These are phyloP conservation scores for Benthosema pterotum DNA, from an alignment of 2,797 vertebrate species.

Conservation along the genomic window DNA sequence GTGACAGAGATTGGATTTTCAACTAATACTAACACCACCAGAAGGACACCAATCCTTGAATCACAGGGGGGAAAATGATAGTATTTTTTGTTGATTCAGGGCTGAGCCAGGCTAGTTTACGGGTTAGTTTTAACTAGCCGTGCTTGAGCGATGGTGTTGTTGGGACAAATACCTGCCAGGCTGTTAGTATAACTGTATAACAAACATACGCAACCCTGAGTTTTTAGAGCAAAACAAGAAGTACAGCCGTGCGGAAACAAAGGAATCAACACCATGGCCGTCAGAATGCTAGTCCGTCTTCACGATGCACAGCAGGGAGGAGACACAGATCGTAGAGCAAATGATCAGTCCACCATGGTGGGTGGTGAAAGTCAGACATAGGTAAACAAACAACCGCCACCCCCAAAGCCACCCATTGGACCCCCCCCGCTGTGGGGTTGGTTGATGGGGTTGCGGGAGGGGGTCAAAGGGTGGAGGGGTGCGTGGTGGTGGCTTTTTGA, in stretches of 20 bases:
- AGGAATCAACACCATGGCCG: constrained; percentile 1
- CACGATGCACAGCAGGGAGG: neutral
- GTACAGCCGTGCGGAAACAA: neutral
- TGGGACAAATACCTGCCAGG: too few species aligned
- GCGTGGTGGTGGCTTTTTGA: constrained; percentile 25
- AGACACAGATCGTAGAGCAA: constrained; percentile 3
- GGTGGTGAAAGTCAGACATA: constrained; percentile 73
- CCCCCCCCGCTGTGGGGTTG: constrained; percentile 61
- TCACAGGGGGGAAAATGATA: too few species aligned
- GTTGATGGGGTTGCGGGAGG: constrained; percentile 59
- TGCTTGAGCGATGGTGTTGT: too few species aligned
- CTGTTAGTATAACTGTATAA: too few species aligned
- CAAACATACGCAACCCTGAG: too few species aligned
- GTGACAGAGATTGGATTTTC: too few species aligned
- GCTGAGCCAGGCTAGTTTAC: too few species aligned
- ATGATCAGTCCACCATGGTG: constrained; percentile 59
- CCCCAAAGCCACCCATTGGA: too few species aligned
- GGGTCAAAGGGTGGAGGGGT: constrained; percentile 66
- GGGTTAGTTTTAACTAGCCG: too few species aligned
- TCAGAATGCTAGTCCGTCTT: neutral
- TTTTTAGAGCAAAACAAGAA: neutral
- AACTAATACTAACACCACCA: too few species aligned
- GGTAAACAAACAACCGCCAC: constrained; percentile 63
- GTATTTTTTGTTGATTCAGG: too few species aligned
- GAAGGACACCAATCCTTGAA: too few species aligned